Conservation (phyloP, 2,888 invertebrate genomes). For the Carcina quercana region DNA sequence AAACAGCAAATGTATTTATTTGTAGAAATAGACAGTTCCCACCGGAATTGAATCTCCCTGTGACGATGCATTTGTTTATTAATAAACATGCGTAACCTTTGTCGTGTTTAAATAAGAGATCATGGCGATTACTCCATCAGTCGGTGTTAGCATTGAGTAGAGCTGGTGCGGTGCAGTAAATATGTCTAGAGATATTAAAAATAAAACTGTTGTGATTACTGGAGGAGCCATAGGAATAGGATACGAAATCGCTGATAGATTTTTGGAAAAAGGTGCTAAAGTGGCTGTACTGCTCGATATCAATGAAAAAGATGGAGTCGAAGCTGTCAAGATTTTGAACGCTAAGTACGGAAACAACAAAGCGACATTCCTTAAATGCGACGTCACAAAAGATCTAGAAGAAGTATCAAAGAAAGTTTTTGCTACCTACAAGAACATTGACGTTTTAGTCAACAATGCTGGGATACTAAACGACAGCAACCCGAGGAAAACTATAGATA, state of each 20-base stretch:
- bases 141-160: too few relatives aligned
- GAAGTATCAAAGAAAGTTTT: slow-evolving; percentile 38
- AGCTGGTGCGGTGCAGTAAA: too few relatives aligned
- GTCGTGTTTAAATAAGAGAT: too few relatives aligned
- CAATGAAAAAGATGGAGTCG: slow-evolving; percentile 37
- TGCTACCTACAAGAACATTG: slow-evolving; percentile 41
- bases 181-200: slow-evolving; percentile 21
- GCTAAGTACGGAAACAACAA: slow-evolving; percentile 55
- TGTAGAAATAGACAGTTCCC: too few relatives aligned
- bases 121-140: too few relatives aligned
- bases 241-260: slow-evolving; percentile 46
- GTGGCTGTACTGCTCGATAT: slow-evolving; percentile 33
- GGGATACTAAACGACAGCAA: slow-evolving; percentile 39
- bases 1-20: too few relatives aligned
- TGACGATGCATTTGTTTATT: too few relatives aligned
- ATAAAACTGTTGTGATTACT: slow-evolving; percentile 37
- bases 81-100: too few relatives aligned
- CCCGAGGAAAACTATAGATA: slow-evolving; percentile 33
- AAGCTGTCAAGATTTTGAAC: slow-evolving; percentile 48
- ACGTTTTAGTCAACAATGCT: slow-evolving; percentile 59
- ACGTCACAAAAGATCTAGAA: slow-evolving; percentile 65
- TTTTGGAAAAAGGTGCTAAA: slow-evolving; percentile 51
- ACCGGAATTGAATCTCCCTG: too few relatives aligned
- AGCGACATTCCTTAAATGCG: slow-evolving; percentile 60
- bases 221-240: slow-evolving; percentile 70